Base-by-base conservation (phyloP, 2,797 vertebrate species). In the Orestias chungarensis region DNA sequence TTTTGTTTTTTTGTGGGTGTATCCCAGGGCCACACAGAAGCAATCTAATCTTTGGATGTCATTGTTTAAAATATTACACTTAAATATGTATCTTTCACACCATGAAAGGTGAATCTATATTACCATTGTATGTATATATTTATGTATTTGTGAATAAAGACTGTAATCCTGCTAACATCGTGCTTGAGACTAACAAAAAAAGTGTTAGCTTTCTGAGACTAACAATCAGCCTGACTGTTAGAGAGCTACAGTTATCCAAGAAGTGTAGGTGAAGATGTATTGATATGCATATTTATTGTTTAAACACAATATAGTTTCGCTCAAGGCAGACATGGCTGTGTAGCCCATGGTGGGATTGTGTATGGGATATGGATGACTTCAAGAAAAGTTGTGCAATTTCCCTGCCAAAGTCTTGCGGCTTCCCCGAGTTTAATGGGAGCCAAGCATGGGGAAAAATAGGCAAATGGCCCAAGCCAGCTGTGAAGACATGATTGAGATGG, bases 51-150 rank as follows among this genome's bases (percentile, higher is more conserved):
- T 87, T 86, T 86, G 82, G 75, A 83, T 83, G 76, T 85, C 75
- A 70, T 46, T 86, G 89, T 88, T 93, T 87, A 74, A 88, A 90
- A 87, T n/a, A n/a, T 87, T 84, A 66, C 71, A 71, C 76, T 79
- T 25, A 90, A 90, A 84, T 88, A 86, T 88, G 83, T 67, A 74
- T 85, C 61, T 70, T 67, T 77, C 64, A 73, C 71, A 47, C 47
- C 81, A 76, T 82, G 75, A 83, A 80, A 54, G 69, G 69, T 54
- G 47, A 68, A 68, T 79, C 70, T 85, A 33, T 81, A 76, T 68
- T 49, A 73, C 50, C 70, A 85, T 77, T 84, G 74, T 86, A 52
- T 71, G 61, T 62, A 23, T 75, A 52, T 71, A 55, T 62, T 18
- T 75, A 68, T 65, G 78, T 74, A 62, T 79, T 68, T 77, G 65